Evolutionary conservation across 2,113 vertebrate genomes (phyloP), one percentile per base, ranked within the genome.

Genomic region (Misgurnus mizolepis): DNA sequence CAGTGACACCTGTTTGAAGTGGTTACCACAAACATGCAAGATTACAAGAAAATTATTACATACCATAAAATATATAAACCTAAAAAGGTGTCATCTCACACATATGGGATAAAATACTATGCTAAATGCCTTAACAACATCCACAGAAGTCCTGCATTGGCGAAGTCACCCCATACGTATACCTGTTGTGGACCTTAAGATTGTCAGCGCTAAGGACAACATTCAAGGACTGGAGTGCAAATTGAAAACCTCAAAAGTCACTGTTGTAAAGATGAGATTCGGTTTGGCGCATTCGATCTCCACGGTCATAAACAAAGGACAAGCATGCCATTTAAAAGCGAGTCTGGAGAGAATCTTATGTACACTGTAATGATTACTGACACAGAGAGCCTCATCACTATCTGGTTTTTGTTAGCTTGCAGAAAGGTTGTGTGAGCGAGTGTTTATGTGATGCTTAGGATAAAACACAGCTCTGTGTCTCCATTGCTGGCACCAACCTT

Each of bases 401-500:
- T 91, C 91, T 93, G 92, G 88, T 81, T 88, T 89, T 82, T 78
- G 88, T 93, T 91, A 88, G 72, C 78, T 80, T 70, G 66, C 74
- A 80, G 70, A 85, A 85, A 79, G 79, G 84, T 77, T 61, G 69
- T 34, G 17, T 68, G 67, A 85, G 69, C 73, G 67, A 82, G 67
- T 79, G 64, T 81, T 40, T 45, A 61, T 72, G 27, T 50, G 27
- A 50, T 39, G 85, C 86, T 75, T 67, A 45, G 18, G 41, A n/a
- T 8, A 67, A 39, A n/a, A 67, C 40, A 47, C 43, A 53, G 47
- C 60, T 10, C 74, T 10, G 45, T 55, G 65, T 69, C 43, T 78
- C 41, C 43, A 65, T 18, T 66, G 66, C 40, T 67, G 45, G 65
- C 75, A 61, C 39, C 12, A 22, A 61, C 47, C 67, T 62, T 74